Conservation (phyloP, 1,140 invertebrate species). For the Ephestia elutella region DNA sequence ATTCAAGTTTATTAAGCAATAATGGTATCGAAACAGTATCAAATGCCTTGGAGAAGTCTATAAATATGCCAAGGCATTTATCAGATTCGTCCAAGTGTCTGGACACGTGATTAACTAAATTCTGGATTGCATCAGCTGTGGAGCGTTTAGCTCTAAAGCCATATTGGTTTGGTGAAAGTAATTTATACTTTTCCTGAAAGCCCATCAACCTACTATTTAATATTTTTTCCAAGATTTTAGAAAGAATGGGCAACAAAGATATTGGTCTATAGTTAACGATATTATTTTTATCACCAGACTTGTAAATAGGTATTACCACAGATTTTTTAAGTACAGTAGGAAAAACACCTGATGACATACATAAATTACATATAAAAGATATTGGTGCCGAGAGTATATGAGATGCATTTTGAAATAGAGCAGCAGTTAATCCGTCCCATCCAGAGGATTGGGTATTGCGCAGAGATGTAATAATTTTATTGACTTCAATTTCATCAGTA, state of each 20-base stretch:
- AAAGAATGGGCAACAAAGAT: conserved; percentile 19
- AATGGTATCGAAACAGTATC: conserved; percentile 10
- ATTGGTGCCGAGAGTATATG: too few relatives aligned
- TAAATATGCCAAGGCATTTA: conserved; percentile 8
- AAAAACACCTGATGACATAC: background rate
- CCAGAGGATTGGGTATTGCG: background rate
- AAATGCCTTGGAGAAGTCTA: conserved; percentile 10
- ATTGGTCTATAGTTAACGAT: conserved; percentile 27
- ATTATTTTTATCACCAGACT: background rate
- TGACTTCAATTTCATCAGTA: background rate
- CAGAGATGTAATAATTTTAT: background rate
- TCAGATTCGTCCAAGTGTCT: conserved; percentile 12
- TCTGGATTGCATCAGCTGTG: conserved; percentile 18
- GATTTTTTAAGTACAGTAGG: conserved; percentile 7
- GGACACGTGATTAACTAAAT: conserved; percentile 19
- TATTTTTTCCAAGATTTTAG: conserved; percentile 30
- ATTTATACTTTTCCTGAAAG: conserved; percentile 19
- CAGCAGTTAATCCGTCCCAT: background rate
- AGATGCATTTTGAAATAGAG: background rate
- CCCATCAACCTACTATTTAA: conserved; percentile 19
- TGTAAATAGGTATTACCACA: conserved; percentile 8
- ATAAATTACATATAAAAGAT: too few relatives aligned
- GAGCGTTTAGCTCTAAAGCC: conserved; percentile 25
- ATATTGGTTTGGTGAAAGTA: conserved; percentile 24
- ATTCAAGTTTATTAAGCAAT: background rate